A percentile compares a stretch with the other conserved stretches of the same genome.
Evolutionary conservation across 2,113 vertebrate species (phyloP).

Genomic region (Podilymbus podiceps): DNA sequence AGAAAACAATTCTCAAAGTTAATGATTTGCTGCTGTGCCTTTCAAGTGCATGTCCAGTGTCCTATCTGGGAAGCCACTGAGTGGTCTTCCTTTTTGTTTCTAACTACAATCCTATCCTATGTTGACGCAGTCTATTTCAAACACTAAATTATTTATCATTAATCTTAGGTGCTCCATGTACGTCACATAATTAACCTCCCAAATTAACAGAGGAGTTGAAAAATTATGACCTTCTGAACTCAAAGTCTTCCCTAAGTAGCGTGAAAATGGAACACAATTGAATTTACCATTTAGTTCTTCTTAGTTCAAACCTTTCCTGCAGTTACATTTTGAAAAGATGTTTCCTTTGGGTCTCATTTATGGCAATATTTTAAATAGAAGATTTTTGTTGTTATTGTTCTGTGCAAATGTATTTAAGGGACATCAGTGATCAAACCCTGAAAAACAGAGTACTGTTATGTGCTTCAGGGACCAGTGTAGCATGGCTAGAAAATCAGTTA

Average conservation of each 20-base stretch:
- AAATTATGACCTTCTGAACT: background rate
- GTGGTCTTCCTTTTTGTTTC: background rate
- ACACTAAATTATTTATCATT: background rate
- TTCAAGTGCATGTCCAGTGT: background rate
- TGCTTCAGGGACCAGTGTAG: background rate
- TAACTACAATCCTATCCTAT: background rate
- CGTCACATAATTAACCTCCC: background rate
- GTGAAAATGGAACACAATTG: background rate
- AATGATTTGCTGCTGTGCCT: background rate
- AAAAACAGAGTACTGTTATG: background rate
- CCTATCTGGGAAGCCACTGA: background rate
- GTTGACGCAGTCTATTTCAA: background rate
- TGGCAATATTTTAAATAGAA: background rate
- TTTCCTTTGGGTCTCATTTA: background rate
- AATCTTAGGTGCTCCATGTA: background rate
- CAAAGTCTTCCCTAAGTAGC: background rate
- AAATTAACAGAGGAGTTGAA: background rate
- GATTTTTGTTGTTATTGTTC: background rate
- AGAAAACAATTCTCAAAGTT: background rate
- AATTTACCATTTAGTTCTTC: background rate
- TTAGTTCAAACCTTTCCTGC: background rate
- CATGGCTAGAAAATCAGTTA: conserved; percentile 40
- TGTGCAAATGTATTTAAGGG: background rate
- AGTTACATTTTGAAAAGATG: background rate
- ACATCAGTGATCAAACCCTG: background rate